phyloP scores from a whole-genome alignment of 1,140 invertebrate genomes.

The Drosophila bipectinata region DNA sequence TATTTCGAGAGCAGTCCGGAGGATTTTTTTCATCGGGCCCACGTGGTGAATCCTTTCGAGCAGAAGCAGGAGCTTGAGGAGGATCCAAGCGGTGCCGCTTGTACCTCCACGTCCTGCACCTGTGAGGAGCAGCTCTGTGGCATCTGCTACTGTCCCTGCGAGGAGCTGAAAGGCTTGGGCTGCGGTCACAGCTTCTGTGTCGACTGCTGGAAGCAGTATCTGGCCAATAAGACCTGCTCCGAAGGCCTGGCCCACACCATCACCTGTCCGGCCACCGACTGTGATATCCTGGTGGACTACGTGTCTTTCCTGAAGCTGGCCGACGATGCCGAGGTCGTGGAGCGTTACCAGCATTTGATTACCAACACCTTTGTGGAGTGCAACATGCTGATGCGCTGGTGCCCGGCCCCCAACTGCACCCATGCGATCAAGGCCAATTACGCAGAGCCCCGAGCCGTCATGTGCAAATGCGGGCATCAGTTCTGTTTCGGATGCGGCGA shows the following conservation, averaged over 20 bases:
- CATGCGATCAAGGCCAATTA: slow-evolving; percentile 97
- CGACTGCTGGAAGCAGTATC: slow-evolving; percentile 97
- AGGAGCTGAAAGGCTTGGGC: slow-evolving; percentile 97
- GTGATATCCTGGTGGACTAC: slow-evolving; percentile 98
- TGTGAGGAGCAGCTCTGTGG: slow-evolving; percentile 86
- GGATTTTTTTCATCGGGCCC: slow-evolving; percentile 95
- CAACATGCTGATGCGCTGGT: slow-evolving; percentile 97
- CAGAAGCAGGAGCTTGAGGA: background rate
- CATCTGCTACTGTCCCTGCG: slow-evolving; percentile 83
- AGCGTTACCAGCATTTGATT: slow-evolving; percentile 98
- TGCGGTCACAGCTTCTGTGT: slow-evolving; percentile 98
- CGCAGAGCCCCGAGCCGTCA: slow-evolving; percentile 94
- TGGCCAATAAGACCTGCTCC: slow-evolving; percentile 99
- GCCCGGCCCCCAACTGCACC: slow-evolving; percentile 97
- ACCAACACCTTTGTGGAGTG: slow-evolving; percentile 99
- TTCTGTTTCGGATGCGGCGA: slow-evolving; percentile 99
- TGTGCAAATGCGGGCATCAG: slow-evolving; percentile 94
- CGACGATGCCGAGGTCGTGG: slow-evolving; percentile 94
- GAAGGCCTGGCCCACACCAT: slow-evolving; percentile 98
- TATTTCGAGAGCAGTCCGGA: slow-evolving; percentile 98
- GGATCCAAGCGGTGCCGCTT: background rate
- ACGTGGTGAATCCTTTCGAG: slow-evolving; percentile 94
- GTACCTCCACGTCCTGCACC: background rate
- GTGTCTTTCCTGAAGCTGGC: slow-evolving; percentile 97
- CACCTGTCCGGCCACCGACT: slow-evolving; percentile 95